Percentiles rank a stretch among this genome's conserved stretches.
Conservation (phyloP, 2,888 invertebrate genomes). For the Agrotis clavis region DNA sequence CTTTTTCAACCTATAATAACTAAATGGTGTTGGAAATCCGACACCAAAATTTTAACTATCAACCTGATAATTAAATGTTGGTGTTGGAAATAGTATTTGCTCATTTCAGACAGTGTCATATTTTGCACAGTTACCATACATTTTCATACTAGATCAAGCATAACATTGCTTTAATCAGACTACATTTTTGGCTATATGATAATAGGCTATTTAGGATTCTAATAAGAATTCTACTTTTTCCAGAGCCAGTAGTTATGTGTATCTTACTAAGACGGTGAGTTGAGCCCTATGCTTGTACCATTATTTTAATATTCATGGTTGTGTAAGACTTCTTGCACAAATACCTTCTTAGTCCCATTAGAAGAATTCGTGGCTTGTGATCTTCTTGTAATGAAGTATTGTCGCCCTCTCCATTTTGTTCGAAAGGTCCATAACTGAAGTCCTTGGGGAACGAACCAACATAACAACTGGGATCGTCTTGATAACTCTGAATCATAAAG, state of each 20-base stretch:
- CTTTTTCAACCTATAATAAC: no score
- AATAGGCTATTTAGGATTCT: background rate
- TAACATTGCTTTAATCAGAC: background rate
- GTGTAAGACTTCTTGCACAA: constrained; percentile 4
- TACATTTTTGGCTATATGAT: background rate
- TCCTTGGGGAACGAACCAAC: constrained; percentile 96
- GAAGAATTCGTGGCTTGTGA: constrained; percentile 97
- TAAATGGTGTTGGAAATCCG: no score
- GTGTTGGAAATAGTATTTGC: no score
- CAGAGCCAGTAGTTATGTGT: background rate
- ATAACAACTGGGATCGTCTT: constrained; percentile 89
- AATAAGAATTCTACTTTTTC: background rate
- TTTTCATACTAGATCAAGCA: background rate
- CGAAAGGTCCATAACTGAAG: constrained; percentile 97
- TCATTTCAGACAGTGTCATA: no score
- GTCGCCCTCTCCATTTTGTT: constrained; percentile 94
- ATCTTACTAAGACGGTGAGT: constrained; percentile 1
- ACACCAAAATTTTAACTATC: no score
- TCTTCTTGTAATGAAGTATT: constrained; percentile 92
- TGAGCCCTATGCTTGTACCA: background rate
- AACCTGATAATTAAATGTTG: no score
- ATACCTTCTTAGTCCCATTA: constrained; percentile 98
- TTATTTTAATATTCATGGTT: constrained; percentile 27
- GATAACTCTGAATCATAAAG: constrained; percentile 76
- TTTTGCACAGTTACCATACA: no score